phyloP scores from a whole-genome alignment of 53 echinoderm and acorn worm species.

The Echinarachnius parma region DNA sequence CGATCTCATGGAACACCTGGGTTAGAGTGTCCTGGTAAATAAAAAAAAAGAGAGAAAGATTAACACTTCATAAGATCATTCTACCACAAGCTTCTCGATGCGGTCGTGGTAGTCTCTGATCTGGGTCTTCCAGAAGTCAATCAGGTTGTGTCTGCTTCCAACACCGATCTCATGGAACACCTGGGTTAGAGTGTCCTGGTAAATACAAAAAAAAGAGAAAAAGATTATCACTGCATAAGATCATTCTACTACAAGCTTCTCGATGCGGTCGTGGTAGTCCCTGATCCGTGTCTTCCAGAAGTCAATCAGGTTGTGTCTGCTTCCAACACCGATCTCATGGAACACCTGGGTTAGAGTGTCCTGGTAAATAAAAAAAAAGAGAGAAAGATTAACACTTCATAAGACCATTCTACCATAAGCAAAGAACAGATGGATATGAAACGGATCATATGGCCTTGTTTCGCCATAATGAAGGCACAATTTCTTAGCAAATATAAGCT shows the following conservation, averaged over 20 bases:
- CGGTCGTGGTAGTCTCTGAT: constrained; percentile 71
- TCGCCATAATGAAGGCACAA: too few relatives aligned
- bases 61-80: too few relatives aligned
- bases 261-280: constrained; percentile 63
- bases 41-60: neutral
- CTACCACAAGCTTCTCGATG: constrained; percentile 56
- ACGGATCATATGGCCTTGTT: too few relatives aligned
- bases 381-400: too few relatives aligned
- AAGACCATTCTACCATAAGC: too few relatives aligned
- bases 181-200: constrained; percentile 83
- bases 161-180: constrained; percentile 86
- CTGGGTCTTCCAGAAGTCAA: constrained; percentile 79
- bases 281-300: constrained; percentile 87
- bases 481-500: too few relatives aligned
- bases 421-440: too few relatives aligned
- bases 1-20: constrained; percentile 84
- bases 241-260: too few relatives aligned
- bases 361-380: too few relatives aligned
- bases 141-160: constrained; percentile 64
- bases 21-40: constrained; percentile 69
- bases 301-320: constrained; percentile 61
- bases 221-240: too few relatives aligned
- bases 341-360: constrained; percentile 81
- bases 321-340: constrained; percentile 78
- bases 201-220: too few relatives aligned